Evolutionary conservation across 2,797 vertebrate species (phyloP).

Genomic region (Ctenopoma multispine): DNA sequence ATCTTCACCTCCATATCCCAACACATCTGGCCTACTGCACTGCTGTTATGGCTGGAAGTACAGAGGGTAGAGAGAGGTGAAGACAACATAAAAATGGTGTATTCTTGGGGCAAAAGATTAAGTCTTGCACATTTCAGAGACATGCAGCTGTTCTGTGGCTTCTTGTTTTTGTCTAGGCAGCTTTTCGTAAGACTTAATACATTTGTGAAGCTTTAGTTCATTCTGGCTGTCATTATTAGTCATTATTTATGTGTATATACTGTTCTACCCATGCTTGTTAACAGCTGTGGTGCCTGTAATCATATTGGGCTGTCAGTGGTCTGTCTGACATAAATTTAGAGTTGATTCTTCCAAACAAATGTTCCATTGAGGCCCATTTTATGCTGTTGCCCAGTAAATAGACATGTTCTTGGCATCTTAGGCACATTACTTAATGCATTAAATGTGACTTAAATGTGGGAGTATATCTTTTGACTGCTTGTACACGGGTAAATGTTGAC

Average conservation of each 20-base stretch:
- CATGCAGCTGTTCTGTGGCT: conserved; percentile 43
- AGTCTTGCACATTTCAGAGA: conserved; percentile 11
- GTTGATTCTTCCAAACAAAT: conserved; percentile 20
- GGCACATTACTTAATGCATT: conserved; percentile 44
- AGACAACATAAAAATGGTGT: conserved; percentile 18
- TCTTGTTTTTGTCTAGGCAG: conserved; percentile 14
- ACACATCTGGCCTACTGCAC: conserved; percentile 65
- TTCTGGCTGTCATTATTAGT: conserved; percentile 36
- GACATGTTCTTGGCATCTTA: conserved; percentile 59
- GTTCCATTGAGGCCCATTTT: conserved; percentile 36
- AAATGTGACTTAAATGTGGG: conserved; percentile 24
- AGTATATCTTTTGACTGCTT: conserved; percentile 27
- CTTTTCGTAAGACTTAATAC: conserved; percentile 35
- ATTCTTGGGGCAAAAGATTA: conserved; percentile 26
- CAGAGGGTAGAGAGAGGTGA: conserved; percentile 28
- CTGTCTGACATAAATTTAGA: conserved; percentile 54
- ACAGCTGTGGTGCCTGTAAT: conserved; percentile 32
- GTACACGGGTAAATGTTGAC: conserved; percentile 24
- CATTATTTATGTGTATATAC: conserved; percentile 34
- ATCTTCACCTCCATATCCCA: conserved; percentile 69
- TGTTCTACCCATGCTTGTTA: conserved; percentile 33
- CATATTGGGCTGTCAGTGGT: conserved; percentile 33
- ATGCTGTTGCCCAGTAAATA: conserved; percentile 47
- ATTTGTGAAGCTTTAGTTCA: conserved; percentile 40
- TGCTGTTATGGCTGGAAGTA: conserved; percentile 50